Evolutionary conservation across 2,888 invertebrate species (phyloP).

Genomic region (Plagodis dolabraria): DNA sequence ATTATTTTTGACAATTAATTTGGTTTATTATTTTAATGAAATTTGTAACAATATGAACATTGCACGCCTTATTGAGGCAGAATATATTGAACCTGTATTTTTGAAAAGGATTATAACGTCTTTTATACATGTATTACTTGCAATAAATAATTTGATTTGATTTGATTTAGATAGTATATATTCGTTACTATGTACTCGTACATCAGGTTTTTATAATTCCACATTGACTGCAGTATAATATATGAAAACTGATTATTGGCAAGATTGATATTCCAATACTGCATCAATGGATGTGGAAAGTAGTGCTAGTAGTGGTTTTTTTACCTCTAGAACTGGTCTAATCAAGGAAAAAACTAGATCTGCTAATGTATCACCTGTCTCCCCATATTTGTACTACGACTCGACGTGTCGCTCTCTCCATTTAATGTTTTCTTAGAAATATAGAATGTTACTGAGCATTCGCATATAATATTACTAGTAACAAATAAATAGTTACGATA

Average conservation of each 20-base stretch:
- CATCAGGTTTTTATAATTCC: no score
- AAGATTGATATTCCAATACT: constrained; percentile 39
- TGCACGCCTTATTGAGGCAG: no score
- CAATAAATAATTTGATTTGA: no score
- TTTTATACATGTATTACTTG: no score
- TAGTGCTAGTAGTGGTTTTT: constrained; percentile 56
- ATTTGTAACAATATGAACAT: no score
- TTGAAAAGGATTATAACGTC: no score
- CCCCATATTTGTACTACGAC: constrained; percentile 56
- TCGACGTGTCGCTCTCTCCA: constrained; percentile 67
- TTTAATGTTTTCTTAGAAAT: constrained; percentile 41
- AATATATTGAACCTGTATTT: no score
- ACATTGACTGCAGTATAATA: constrained; percentile 21
- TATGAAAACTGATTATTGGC: constrained; percentile 29
- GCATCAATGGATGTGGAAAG: constrained; percentile 70
- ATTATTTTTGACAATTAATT: no score
- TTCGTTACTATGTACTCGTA: not conserved
- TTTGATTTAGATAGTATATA: constrained; percentile 44
- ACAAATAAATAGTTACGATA: no score
- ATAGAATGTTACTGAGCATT: not conserved
- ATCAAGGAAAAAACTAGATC: constrained; percentile 52
- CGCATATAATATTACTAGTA: no score
- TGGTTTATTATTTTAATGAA: no score
- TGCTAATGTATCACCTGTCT: constrained; percentile 67
- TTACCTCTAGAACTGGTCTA: constrained; percentile 53